A percentile compares a stretch with the other conserved stretches of the same genome.
These are phyloP conservation scores for Globodera rostochiensis DNA, from an alignment of 1,140 invertebrate genomes.

Conservation along the genomic window DNA sequence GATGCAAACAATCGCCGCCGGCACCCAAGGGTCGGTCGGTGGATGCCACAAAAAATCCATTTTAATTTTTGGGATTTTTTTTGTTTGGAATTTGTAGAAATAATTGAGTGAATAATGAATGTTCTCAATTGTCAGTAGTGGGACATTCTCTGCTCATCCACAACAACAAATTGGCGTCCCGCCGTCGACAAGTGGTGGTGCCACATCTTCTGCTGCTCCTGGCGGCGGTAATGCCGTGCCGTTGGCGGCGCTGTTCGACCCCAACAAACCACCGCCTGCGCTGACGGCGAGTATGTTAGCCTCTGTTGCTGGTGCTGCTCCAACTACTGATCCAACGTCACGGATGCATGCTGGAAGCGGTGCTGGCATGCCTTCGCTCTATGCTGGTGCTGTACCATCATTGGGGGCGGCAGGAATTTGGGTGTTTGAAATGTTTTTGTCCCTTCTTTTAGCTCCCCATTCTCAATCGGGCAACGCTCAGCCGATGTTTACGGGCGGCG, in stretches of 20 bases:
- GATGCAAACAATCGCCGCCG: no score
- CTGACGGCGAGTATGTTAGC: background rate
- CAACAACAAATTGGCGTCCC: background rate
- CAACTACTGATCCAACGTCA: conserved; percentile 3
- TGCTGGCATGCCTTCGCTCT: background rate
- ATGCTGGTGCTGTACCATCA: background rate
- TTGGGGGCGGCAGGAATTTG: no score
- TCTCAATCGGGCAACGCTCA: background rate
- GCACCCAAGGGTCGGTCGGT: no score
- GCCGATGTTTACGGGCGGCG: background rate
- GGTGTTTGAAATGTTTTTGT: background rate
- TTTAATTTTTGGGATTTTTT: no score
- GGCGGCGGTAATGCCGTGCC: background rate
- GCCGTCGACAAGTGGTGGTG: background rate
- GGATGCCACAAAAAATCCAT: no score
- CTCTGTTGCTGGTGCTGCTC: background rate
- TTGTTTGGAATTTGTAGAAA: no score
- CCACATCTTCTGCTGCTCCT: background rate
- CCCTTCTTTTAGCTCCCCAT: background rate
- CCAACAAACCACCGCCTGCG: conserved; percentile 21
- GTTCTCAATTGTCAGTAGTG: no score
- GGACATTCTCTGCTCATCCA: background rate
- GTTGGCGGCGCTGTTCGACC: conserved; percentile 15
- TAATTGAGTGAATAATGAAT: no score
- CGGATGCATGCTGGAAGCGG: background rate